Evolutionary conservation across 2,113 vertebrate species (phyloP).

Genomic region (Malurus melanocephalus): DNA sequence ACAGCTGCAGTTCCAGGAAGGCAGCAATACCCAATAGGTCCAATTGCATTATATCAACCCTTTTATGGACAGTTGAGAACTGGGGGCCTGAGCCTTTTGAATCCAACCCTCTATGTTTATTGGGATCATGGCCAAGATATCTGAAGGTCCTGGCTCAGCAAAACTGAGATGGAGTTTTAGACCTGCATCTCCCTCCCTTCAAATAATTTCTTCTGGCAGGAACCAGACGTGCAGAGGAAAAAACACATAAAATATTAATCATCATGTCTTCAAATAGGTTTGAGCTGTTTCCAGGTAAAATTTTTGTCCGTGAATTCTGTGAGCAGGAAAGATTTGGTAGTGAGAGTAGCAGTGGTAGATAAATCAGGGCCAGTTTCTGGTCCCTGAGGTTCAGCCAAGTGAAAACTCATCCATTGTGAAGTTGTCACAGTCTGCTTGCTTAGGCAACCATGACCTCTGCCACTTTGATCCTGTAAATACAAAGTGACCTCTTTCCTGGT

Average conservation of each 20-base stretch:
- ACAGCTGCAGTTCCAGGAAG: background rate
- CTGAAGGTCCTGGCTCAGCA: background rate
- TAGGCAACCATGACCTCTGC: background rate
- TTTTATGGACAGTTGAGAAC: background rate
- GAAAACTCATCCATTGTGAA: constrained; percentile 7
- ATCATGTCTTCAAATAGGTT: background rate
- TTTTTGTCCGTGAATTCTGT: background rate
- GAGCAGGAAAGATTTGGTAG: background rate
- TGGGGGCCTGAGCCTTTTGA: background rate
- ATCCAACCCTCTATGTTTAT: background rate
- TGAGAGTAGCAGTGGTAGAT: background rate
- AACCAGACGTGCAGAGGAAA: background rate
- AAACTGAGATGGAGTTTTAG: background rate
- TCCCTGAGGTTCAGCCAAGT: background rate
- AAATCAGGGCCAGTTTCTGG: background rate
- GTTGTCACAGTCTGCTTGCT: background rate
- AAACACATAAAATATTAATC: background rate
- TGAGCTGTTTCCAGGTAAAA: background rate
- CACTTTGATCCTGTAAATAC: background rate
- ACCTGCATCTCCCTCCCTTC: background rate
- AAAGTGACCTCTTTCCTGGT: background rate
- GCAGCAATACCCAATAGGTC: background rate
- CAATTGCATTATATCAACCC: background rate
- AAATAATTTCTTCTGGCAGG: background rate
- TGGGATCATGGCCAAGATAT: background rate